Percentiles rank a stretch among this genome's conserved stretches.
Evolutionary conservation across 2,113 vertebrate species (phyloP).

Genomic region (Dermatemys mawii): DNA sequence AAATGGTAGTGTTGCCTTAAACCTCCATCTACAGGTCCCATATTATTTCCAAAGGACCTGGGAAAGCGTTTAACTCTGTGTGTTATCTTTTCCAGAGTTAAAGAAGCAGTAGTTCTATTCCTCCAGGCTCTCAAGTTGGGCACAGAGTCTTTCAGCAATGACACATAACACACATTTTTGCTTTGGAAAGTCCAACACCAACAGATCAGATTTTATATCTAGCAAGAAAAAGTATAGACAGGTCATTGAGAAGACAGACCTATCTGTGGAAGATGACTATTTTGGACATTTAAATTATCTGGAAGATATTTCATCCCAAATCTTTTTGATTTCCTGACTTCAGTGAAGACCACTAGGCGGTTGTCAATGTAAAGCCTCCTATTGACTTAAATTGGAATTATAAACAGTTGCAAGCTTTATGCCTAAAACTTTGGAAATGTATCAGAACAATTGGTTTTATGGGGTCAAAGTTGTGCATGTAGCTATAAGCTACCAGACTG

Average conservation of each 20-base stretch:
- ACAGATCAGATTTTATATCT: neutral
- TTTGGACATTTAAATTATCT: neutral
- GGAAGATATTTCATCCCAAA: neutral
- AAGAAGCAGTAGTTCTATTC: neutral
- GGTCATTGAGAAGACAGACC: fast-evolving
- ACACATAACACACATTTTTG: fast-evolving
- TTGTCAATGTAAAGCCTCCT: neutral
- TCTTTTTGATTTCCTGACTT: neutral
- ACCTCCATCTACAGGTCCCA: neutral
- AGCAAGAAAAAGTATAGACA: too few relatives aligned
- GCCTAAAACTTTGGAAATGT: neutral
- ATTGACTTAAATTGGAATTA: neutral
- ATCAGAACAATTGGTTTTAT: neutral
- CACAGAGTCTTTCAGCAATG: fast-evolving
- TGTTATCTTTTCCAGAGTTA: neutral
- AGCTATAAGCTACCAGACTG: neutral
- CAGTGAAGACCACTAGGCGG: neutral
- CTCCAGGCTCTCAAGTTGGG: too few relatives aligned
- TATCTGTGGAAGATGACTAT: neutral
- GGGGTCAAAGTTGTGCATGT: neutral
- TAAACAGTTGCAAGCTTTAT: neutral
- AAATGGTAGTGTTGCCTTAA: neutral
- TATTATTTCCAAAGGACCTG: fast-evolving
- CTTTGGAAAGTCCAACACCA: neutral
- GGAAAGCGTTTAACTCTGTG: fast-evolving